Conservation (phyloP, 53 echinoderm and acorn worm genomes). For the Echinarachnius parma region DNA sequence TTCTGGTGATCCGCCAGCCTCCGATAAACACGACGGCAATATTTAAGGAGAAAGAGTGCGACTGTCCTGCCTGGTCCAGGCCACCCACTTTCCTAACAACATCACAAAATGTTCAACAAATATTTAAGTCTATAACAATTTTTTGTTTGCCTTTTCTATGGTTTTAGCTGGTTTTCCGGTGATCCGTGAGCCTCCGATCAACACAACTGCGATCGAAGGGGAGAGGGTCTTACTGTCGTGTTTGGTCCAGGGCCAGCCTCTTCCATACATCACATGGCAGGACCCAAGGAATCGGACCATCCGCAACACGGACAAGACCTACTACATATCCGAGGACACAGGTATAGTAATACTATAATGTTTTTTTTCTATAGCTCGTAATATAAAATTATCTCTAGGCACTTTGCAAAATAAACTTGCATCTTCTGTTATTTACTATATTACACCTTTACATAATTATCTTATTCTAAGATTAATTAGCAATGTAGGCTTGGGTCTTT, state of each 20-base stretch:
- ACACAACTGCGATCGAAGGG: constrained; percentile 84
- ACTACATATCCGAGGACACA: constrained; percentile 59
- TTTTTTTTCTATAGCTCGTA: too few relatives aligned
- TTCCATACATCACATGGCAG: constrained; percentile 22
- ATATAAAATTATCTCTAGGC: too few relatives aligned
- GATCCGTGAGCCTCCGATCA: constrained; percentile 57
- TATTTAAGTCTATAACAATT: background rate
- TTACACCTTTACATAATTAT: too few relatives aligned
- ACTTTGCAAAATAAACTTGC: too few relatives aligned
- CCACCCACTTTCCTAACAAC: constrained; percentile 18
- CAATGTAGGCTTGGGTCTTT: too few relatives aligned
- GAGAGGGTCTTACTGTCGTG: constrained; percentile 75
- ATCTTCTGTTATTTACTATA: too few relatives aligned
- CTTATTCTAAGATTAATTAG: too few relatives aligned
- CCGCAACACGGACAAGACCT: constrained; percentile 48
- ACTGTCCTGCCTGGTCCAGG: constrained; percentile 59
- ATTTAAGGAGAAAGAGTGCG: constrained; percentile 80
- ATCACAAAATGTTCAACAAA: background rate
- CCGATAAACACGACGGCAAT: constrained; percentile 83
- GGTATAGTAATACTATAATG: too few relatives aligned
- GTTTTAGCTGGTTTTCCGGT: constrained; percentile 74
- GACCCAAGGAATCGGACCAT: constrained; percentile 42
- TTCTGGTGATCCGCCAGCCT: constrained; percentile 53
- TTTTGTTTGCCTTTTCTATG: constrained; percentile 8
- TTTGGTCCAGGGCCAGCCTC: constrained; percentile 44